These are phyloP conservation scores for Silvanus unidentatus DNA, from an alignment of 2,888 invertebrate genomes.

Conservation along the genomic window DNA sequence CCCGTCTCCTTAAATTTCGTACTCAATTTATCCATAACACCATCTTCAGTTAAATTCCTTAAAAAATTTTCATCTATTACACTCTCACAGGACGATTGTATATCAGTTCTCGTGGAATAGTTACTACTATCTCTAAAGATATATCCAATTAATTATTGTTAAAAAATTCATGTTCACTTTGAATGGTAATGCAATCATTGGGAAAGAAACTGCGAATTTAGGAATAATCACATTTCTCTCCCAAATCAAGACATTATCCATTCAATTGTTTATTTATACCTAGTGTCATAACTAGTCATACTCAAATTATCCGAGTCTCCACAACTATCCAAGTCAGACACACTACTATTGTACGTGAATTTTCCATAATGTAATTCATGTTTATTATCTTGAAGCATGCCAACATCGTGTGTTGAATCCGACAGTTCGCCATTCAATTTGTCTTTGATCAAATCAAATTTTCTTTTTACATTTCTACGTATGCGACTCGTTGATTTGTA, in stretches of 20 bases:
- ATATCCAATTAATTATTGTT: too few relatives aligned
- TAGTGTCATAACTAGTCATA: slow-evolving; percentile 15
- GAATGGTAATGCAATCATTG: too few relatives aligned
- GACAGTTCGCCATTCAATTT: slow-evolving; percentile 18
- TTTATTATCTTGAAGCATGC: slow-evolving; percentile 3
- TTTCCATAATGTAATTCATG: slow-evolving; percentile 5
- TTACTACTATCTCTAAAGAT: too few relatives aligned
- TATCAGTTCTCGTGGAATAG: too few relatives aligned
- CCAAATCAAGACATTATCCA: neutral
- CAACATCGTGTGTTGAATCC: slow-evolving; percentile 15
- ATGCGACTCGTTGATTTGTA: slow-evolving; percentile 25
- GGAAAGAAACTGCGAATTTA: too few relatives aligned
- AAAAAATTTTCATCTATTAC: too few relatives aligned
- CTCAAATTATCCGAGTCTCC: slow-evolving; percentile 8
- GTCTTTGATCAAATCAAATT: slow-evolving; percentile 14
- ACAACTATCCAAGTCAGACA: slow-evolving; percentile 6
- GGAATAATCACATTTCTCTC: too few relatives aligned
- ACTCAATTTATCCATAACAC: slow-evolving; percentile 50
- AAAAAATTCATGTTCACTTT: too few relatives aligned
- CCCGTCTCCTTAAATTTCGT: slow-evolving; percentile 52
- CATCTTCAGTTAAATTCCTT: slow-evolving; percentile 15
- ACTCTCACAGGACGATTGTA: too few relatives aligned
- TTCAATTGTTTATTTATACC: slow-evolving; percentile 53
- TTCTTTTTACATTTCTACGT: slow-evolving; percentile 25
- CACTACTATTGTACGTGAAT: neutral